A percentile compares a stretch with the other conserved stretches of the same genome.
These are phyloP conservation scores for Otus scops DNA, from an alignment of 2,797 vertebrate species.

Conservation along the genomic window DNA sequence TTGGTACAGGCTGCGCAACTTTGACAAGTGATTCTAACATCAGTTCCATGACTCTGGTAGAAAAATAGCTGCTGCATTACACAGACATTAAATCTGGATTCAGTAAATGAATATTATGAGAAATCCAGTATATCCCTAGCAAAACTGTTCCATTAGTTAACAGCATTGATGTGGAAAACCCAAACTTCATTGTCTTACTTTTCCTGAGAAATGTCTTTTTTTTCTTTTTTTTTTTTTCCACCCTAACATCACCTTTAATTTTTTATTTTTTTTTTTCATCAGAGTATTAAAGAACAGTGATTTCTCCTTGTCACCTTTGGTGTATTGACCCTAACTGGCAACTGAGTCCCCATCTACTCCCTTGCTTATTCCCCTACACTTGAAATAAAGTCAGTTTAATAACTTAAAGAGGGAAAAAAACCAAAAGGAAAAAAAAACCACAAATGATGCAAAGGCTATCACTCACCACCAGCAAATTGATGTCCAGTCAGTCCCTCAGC, in stretches of 20 bases:
- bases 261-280: background rate
- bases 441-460: background rate
- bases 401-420: background rate
- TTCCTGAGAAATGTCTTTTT: background rate
- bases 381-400: background rate
- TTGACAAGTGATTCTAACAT: background rate
- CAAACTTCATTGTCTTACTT: background rate
- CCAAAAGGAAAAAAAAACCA: no score
- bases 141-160: background rate
- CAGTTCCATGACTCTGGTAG: background rate
- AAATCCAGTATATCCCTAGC: background rate
- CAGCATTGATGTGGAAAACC: background rate
- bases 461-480: background rate
- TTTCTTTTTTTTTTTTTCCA: rapidly evolving
- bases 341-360: background rate
- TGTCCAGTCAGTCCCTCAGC: no score
- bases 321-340: background rate
- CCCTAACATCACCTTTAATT: background rate
- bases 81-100: background rate
- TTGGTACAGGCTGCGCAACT: background rate
- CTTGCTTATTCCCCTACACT: background rate
- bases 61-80: background rate
- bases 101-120: background rate
- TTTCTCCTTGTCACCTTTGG: background rate
- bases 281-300: background rate